Conservation (phyloP, 2,888 invertebrate species). For the Ennomos fuscantarius region DNA sequence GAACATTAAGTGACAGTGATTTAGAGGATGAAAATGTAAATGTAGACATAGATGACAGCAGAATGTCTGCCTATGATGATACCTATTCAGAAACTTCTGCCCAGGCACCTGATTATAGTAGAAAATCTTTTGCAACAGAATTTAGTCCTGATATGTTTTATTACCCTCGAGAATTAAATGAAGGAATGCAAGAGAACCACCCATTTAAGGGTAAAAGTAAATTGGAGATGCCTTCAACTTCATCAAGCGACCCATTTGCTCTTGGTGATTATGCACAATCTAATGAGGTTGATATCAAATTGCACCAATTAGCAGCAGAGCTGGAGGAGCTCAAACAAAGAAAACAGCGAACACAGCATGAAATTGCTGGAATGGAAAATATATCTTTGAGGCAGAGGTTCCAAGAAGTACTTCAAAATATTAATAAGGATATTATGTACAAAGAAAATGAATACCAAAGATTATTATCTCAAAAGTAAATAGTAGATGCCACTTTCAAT, state of each 20-base stretch:
- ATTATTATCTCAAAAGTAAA: slow-evolving; percentile 52
- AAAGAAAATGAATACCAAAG: slow-evolving; percentile 89
- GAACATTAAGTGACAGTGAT: slow-evolving; percentile 95
- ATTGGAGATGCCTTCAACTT: slow-evolving; percentile 44
- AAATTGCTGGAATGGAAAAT: slow-evolving; percentile 94
- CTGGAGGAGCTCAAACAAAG: slow-evolving; percentile 90
- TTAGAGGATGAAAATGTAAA: slow-evolving; percentile 91
- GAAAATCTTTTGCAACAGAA: slow-evolving; percentile 60
- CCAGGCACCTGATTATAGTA: slow-evolving; percentile 56
- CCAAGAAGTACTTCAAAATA: slow-evolving; percentile 91
- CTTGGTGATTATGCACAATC: slow-evolving; percentile 27
- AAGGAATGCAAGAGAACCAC: slow-evolving; percentile 41
- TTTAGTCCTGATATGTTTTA: slow-evolving; percentile 72
- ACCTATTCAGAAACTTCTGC: slow-evolving; percentile 88
- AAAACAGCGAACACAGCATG: slow-evolving; percentile 91
- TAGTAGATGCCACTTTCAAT: slow-evolving; percentile 13
- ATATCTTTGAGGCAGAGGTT: slow-evolving; percentile 92
- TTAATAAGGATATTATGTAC: slow-evolving; percentile 91
- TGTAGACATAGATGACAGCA: slow-evolving; percentile 93
- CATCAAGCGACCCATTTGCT: slow-evolving; percentile 22
- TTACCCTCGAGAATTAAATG: slow-evolving; percentile 49
- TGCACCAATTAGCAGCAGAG: slow-evolving; percentile 90
- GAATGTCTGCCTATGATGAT: slow-evolving; percentile 90
- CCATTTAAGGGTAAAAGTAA: slow-evolving; percentile 43
- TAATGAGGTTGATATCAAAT: slow-evolving; percentile 64